Conservation (phyloP, 2,797 vertebrate genomes). For the Micrastur ruficollis region DNA sequence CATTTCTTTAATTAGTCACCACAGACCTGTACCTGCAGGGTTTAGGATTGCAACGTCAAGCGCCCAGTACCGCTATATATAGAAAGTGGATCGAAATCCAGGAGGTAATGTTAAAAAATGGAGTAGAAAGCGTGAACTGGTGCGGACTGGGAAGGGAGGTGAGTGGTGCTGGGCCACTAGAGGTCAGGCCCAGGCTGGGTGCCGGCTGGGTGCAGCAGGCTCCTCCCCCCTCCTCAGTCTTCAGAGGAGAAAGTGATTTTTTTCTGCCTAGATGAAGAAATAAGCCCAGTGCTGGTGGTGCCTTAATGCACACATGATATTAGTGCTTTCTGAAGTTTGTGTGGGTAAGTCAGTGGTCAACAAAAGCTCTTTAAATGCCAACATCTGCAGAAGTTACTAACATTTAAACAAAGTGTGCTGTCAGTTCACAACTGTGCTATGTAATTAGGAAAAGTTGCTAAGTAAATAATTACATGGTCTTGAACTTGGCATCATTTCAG, state of each 20-base stretch:
- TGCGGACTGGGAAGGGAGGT: not conserved
- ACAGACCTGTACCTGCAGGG: not conserved
- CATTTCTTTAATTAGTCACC: not conserved
- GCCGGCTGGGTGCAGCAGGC: not conserved
- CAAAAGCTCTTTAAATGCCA: not conserved
- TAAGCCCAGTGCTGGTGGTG: not conserved
- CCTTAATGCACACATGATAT: not conserved
- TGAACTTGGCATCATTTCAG: not conserved
- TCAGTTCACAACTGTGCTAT: not conserved
- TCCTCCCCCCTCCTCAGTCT: not conserved
- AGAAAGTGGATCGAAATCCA: not conserved
- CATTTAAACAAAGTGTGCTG: not conserved
- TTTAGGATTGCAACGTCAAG: not conserved
- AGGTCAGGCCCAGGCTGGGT: slow-evolving; percentile 13
- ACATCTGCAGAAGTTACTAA: not conserved
- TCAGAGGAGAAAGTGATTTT: not conserved
- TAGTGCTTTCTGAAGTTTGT: not conserved
- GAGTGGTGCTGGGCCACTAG: slow-evolving; percentile 35
- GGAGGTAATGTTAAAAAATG: not conserved
- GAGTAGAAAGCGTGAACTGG: not conserved
- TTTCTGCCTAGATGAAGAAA: not conserved
- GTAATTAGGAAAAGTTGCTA: not conserved
- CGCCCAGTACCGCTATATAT: not conserved
- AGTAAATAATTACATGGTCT: not conserved
- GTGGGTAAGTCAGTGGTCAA: not conserved